Evolutionary conservation across 2,797 vertebrate species (phyloP), one percentile per base, ranked within the genome.

Genomic region (Chrysocyon brachyurus): DNA sequence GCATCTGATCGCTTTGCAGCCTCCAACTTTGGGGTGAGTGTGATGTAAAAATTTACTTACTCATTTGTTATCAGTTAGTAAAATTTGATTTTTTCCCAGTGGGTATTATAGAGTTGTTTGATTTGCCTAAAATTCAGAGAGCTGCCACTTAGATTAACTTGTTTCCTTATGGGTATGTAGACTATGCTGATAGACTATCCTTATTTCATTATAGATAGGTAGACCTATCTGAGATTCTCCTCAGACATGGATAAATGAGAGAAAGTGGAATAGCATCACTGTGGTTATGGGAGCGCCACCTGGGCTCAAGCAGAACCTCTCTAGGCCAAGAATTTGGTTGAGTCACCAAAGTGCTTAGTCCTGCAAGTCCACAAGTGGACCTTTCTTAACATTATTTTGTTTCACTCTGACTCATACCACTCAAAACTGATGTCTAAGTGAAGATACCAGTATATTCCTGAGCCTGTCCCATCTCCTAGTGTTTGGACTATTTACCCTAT

Each of bases 1-100:
- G 99, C 99, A 97, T 99, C 99, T 1, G 99, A 99, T 97, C 99
- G 99, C 97, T 99, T 99, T 97, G 98, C 99, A 64, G 99, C 99
- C 96, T 99, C 99, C 94, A 99, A 99, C 98, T 99, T 99, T 98
- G 99, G 99, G 99, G 99, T 99, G 98, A 14, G 0, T 90, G 14
- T 85, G 85, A 78, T 82, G 2, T 79, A 56, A 96, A 96, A 66
- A 95, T 26, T 10, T 94, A 89, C n/a, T 2, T 61, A 31, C 21
- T 54, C 12, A 77, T 93, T 90, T 90, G 36, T 87, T 92, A 56
- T 57, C 85, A 86, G 8, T 92, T 59, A 85, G 77, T 78, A 72
- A 90, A 72, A n/a, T 95, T 96, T 95, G 40, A 16, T 87, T 91
- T 95, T 95, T 90, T 94, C 36, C 84, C 78, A 52, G 12, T 28